These are phyloP conservation scores for Labeo rohita DNA, from an alignment of 2,113 vertebrate genomes.

Conservation along the genomic window DNA sequence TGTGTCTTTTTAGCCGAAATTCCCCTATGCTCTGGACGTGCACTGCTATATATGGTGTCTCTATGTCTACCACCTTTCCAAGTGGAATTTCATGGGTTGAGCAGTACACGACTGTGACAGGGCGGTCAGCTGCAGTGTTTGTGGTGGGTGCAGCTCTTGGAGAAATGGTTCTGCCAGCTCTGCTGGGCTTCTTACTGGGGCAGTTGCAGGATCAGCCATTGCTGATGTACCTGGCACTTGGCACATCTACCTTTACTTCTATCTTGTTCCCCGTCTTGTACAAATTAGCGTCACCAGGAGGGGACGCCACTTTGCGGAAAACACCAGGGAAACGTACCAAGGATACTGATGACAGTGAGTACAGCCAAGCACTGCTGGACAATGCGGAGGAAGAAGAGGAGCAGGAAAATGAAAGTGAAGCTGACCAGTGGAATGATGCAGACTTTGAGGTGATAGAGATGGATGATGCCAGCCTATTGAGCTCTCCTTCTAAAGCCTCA, in stretches of 20 bases:
- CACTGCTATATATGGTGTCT: slow-evolving; percentile 82
- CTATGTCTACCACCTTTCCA: slow-evolving; percentile 91
- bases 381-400: slow-evolving; percentile 78
- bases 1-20: slow-evolving; percentile 78
- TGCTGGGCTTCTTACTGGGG: slow-evolving; percentile 81
- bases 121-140: slow-evolving; percentile 79
- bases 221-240: slow-evolving; percentile 82
- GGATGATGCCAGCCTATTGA: slow-evolving; percentile 73
- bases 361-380: slow-evolving; percentile 79
- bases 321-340: slow-evolving; percentile 12
- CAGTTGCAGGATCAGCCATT: slow-evolving; percentile 72
- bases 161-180: slow-evolving; percentile 89
- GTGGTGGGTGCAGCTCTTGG: slow-evolving; percentile 88
- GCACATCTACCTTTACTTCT: slow-evolving; percentile 74
- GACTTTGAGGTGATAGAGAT: slow-evolving; percentile 91
- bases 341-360: slow-evolving; percentile 73
- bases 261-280: slow-evolving; percentile 89
- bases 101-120: slow-evolving; percentile 87
- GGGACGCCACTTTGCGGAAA: not conserved
- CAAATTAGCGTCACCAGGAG: slow-evolving; percentile 75
- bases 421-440: slow-evolving; percentile 82
- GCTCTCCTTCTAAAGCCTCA: slow-evolving; percentile 65
- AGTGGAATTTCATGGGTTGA: slow-evolving; percentile 93
- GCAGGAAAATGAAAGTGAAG: slow-evolving; percentile 71
- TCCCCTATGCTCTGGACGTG: slow-evolving; percentile 79